These are phyloP conservation scores for Digitonthophagus gazella DNA, from an alignment of 2,888 invertebrate genomes.

Conservation along the genomic window DNA sequence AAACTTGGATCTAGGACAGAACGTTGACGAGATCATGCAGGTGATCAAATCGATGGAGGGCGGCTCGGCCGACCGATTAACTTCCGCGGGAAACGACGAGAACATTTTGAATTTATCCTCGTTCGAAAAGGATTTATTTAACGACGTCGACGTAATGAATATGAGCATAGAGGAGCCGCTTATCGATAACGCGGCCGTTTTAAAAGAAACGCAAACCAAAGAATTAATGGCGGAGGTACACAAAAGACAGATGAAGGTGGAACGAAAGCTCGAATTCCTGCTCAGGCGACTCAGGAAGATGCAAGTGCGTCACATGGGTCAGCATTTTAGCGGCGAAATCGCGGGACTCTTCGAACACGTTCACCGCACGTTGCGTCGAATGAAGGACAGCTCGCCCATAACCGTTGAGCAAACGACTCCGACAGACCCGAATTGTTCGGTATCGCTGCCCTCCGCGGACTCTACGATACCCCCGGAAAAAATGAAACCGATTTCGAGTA, in stretches of 20 bases:
- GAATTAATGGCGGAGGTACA: constrained; percentile 56
- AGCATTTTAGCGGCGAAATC: constrained; percentile 76
- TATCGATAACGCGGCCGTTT: constrained; percentile 50
- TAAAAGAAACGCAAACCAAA: constrained; percentile 50
- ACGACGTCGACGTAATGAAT: constrained; percentile 57
- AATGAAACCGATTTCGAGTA: constrained; percentile 51
- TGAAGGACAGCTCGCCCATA: constrained; percentile 35
- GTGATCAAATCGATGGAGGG: constrained; percentile 74
- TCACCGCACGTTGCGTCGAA: constrained; percentile 54
- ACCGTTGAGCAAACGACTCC: not conserved
- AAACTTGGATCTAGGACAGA: constrained; percentile 44
- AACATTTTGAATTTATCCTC: constrained; percentile 40
- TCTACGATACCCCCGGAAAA: constrained; percentile 25
- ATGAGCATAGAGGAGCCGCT: constrained; percentile 50
- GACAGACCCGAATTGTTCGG: constrained; percentile 4
- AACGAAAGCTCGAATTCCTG: constrained; percentile 70
- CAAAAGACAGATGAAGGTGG: constrained; percentile 61
- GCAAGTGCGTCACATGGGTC: constrained; percentile 72
- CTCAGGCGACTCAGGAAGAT: constrained; percentile 71
- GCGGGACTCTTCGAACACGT: constrained; percentile 74
- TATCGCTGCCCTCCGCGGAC: no score
- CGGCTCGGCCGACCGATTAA: constrained; percentile 49
- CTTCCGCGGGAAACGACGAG: constrained; percentile 41
- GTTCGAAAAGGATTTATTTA: constrained; percentile 49
- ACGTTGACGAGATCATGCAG: constrained; percentile 66